Evolutionary conservation across 1,140 invertebrate genomes (phyloP), one percentile per base, ranked within the genome.

Genomic region (Protaetia brevitarsis): DNA sequence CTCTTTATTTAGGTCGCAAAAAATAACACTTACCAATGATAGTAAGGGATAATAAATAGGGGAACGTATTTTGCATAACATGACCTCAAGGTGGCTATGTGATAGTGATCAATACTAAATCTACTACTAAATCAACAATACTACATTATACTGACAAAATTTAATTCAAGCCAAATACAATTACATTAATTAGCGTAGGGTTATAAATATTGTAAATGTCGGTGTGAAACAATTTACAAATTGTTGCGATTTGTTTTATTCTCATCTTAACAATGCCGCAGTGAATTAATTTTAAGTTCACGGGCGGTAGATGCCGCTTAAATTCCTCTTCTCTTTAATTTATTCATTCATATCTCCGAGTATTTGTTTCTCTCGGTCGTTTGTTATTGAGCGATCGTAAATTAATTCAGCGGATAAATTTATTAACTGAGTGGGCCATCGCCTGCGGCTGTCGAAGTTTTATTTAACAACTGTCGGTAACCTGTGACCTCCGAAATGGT

Each of bases 331-430:
- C 41, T 16, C 11, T 19, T 51, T 51, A 51, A 51, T 51, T 51
- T 51, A 51, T 51, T 51, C 41, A 51, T 51, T 51, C 41, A 51
- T 51, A 51, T 19, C 16, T 51, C n/a, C 41, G 41, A 21, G 41
- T 51, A 51, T 51, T 51, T 51, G 41, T 51, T 51, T 51, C 41
- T 51, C 41, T 23, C 11, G 41, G 19, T 10, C 41, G 41, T 51
- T 51, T 23, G 41, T 51, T 51, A 51, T 51, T 51, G 41, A 23
- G 41, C 16, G 41, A 51, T 51, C 41, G 41, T 51, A 51, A 51
- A 51, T 51, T 51, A 51, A 51, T 51, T 51, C 41, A 51, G 11
- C 41, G 41, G 41, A 51, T 51, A 51, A 51, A 51, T 51, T 51
- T 51, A 51, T 51, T 51, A 51, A 51, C 16, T 19, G 41, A 51